A percentile compares a stretch with the other conserved stretches of the same genome.
Conservation (phyloP, 2,797 vertebrate genomes). For the Caiman crocodilus region DNA sequence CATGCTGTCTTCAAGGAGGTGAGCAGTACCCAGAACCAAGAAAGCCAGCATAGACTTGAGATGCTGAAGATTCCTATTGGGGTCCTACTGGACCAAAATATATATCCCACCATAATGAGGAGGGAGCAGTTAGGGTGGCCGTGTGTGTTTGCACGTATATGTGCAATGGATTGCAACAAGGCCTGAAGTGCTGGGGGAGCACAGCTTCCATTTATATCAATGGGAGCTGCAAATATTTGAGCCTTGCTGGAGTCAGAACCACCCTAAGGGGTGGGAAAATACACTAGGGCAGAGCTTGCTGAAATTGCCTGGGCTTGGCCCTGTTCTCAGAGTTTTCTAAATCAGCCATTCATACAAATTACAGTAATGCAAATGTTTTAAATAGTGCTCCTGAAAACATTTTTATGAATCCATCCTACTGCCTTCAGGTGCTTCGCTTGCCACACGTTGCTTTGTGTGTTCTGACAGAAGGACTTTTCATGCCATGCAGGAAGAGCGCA, state of each 20-base stretch:
- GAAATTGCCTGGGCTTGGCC: neutral
- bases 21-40: neutral
- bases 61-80: neutral
- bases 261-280: neutral
- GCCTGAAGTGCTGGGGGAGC: neutral
- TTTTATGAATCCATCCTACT: neutral
- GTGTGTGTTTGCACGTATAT: accelerated
- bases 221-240: neutral
- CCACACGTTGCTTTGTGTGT: neutral
- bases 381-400: neutral
- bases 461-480: neutral
- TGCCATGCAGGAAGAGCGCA: too few species aligned
- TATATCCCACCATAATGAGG: too few species aligned
- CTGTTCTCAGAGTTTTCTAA: neutral
- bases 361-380: neutral
- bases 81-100: neutral
- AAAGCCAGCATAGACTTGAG: neutral
- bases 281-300: neutral
- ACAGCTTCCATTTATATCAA: too few species aligned
- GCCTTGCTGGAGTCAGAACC: neutral
- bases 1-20: accelerated
- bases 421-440: neutral
- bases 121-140: neutral
- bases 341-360: neutral
- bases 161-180: accelerated